A percentile compares a stretch with the other conserved stretches of the same genome.
Evolutionary conservation across 92 coral and sea anemone species (phyloP).

Genomic region (Plumapathes pennacea): DNA sequence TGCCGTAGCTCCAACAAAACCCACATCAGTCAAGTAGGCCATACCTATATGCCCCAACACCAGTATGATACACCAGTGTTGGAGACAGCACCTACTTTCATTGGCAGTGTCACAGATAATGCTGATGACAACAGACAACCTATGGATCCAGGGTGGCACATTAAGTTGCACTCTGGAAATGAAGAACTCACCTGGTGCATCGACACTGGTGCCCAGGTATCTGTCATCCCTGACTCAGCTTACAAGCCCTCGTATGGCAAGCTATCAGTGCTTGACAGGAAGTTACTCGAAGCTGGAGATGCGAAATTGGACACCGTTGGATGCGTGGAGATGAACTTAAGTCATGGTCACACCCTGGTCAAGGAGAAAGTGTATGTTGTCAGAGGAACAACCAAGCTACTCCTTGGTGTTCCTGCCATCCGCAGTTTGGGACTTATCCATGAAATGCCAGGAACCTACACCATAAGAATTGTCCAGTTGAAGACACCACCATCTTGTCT

Average conservation of each 20-base stretch:
- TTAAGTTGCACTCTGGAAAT: slow-evolving; percentile 11
- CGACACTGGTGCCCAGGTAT: slow-evolving; percentile 58
- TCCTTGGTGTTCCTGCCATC: slow-evolving; percentile 45
- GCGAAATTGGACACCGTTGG: slow-evolving; percentile 23
- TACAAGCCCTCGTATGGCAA: slow-evolving; percentile 19
- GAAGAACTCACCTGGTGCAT: slow-evolving; percentile 26
- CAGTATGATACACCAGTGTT: not conserved
- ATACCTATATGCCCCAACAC: not conserved
- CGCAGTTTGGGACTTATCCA: slow-evolving; percentile 22
- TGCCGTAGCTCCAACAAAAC: not conserved
- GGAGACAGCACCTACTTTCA: not conserved
- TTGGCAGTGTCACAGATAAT: slow-evolving; percentile 22
- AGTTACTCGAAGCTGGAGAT: slow-evolving; percentile 57
- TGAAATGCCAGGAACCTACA: slow-evolving; percentile 8
- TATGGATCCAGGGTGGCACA: slow-evolving; percentile 7
- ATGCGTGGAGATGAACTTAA: slow-evolving; percentile 4
- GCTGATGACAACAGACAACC: no score
- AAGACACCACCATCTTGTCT: not conserved
- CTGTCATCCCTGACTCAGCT: slow-evolving; percentile 40
- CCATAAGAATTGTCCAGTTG: slow-evolving; percentile 11
- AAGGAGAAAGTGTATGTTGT: slow-evolving; percentile 38
- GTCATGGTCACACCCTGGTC: slow-evolving; percentile 7
- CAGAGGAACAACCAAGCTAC: slow-evolving; percentile 29
- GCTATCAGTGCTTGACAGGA: slow-evolving; percentile 30
- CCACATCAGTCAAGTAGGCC: slow-evolving; percentile 2